A percentile compares a stretch with the other conserved stretches of the same genome.
Evolutionary conservation across 2,113 vertebrate genomes (phyloP).

Genomic region (Nothocercus nigrocapillus): DNA sequence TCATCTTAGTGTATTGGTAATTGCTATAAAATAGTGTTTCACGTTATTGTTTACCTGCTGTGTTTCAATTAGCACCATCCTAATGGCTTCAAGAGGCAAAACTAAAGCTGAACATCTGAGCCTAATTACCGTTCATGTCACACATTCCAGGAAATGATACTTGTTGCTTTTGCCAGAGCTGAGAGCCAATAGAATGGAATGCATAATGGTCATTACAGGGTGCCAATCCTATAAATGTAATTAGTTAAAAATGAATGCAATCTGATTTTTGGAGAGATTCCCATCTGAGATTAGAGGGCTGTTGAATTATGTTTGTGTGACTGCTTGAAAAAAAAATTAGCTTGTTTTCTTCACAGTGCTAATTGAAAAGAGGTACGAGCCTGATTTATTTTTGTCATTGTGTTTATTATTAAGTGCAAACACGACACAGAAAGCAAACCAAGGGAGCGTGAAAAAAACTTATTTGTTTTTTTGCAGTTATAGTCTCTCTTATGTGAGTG

Average conservation of each 20-base stretch:
- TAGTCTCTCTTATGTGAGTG: background rate
- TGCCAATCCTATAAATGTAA: background rate
- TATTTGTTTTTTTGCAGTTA: background rate
- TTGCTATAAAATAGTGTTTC: conserved; percentile 1
- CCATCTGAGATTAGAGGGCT: background rate
- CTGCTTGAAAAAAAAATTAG: background rate
- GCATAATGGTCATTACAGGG: background rate
- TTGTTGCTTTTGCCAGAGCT: conserved; percentile 11
- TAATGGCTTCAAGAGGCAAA: conserved; percentile 9
- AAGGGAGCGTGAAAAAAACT: background rate
- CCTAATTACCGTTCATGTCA: background rate
- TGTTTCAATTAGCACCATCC: background rate
- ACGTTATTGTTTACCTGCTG: conserved; percentile 44
- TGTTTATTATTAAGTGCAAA: background rate
- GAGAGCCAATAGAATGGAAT: background rate
- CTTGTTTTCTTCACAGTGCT: background rate
- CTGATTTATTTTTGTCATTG: background rate
- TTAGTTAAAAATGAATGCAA: background rate
- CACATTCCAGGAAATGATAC: background rate
- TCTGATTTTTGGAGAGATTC: background rate
- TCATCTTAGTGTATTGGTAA: background rate
- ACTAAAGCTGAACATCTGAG: conserved; percentile 3
- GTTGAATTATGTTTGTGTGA: background rate
- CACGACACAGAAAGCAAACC: background rate
- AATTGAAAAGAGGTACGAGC: background rate